Evolutionary conservation across 2,113 vertebrate genomes (phyloP).

Genomic region (Propithecus coquereli): DNA sequence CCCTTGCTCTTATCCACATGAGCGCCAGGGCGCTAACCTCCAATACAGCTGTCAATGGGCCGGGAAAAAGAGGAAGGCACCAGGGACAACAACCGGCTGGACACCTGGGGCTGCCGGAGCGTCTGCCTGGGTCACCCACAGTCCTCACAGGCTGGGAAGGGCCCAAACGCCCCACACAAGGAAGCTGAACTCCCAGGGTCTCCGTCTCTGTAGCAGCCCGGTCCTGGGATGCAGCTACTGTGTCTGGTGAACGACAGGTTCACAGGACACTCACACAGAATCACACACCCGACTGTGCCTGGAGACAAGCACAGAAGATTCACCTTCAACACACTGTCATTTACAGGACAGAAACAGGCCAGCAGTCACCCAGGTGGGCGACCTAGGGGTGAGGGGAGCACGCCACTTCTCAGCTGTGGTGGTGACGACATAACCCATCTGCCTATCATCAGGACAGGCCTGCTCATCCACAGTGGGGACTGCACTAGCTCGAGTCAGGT

Average conservation of each 20-base stretch:
- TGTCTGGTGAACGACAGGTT: fast-evolving
- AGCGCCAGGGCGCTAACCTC: fast-evolving
- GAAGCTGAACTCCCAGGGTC: not conserved
- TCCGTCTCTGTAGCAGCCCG: not conserved
- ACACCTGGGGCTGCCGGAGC: not conserved
- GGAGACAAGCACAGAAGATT: not conserved
- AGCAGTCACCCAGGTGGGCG: not conserved
- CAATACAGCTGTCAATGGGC: not conserved
- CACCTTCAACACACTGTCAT: not conserved
- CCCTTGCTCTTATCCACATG: not conserved
- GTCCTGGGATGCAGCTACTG: not conserved
- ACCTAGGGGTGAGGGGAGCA: not conserved
- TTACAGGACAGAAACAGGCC: not conserved
- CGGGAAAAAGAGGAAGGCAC: no score
- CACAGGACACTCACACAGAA: not conserved
- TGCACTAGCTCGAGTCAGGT: not conserved
- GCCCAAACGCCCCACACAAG: no score
- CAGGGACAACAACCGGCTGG: not conserved
- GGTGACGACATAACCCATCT: not conserved
- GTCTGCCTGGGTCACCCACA: not conserved
- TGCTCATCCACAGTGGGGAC: not conserved
- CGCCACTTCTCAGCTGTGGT: no score
- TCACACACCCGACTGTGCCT: not conserved
- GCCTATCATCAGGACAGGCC: not conserved
- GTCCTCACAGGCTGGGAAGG: not conserved